Conservation (phyloP, 2,888 invertebrate species). For the Aspidiotus destructor region DNA sequence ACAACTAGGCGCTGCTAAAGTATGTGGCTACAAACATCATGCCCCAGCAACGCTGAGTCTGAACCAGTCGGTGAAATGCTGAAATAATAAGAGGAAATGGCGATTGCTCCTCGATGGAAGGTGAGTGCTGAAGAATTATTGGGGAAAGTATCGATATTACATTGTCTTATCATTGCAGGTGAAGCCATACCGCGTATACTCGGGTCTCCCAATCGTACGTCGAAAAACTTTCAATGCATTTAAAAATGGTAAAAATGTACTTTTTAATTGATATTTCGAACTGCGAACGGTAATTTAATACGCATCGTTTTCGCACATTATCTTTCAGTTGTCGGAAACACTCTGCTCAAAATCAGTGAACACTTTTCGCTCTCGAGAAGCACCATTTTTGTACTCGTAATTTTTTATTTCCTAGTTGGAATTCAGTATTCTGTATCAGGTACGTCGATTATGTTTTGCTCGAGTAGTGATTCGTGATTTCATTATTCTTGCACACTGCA, state of each 20-base stretch:
- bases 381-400: slow-evolving; percentile 29
- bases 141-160: not conserved
- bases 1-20: not conserved
- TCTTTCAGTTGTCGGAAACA: slow-evolving; percentile 28
- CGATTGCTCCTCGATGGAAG: slow-evolving; percentile 12
- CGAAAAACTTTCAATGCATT: slow-evolving; percentile 31
- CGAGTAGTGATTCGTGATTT: too few relatives aligned
- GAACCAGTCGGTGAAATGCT: slow-evolving; percentile 17
- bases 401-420: slow-evolving; percentile 31
- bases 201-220: slow-evolving; percentile 21
- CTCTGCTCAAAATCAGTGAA: slow-evolving; percentile 33
- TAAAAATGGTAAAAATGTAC: slow-evolving; percentile 26
- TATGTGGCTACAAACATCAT: slow-evolving; percentile 7
- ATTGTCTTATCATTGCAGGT: slow-evolving; percentile 5
- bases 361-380: slow-evolving; percentile 28
- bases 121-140: not conserved
- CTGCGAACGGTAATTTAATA: too few relatives aligned
- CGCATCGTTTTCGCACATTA: too few relatives aligned
- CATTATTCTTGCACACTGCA: too few relatives aligned
- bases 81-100: slow-evolving; percentile 19
- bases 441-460: slow-evolving; percentile 4
- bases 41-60: slow-evolving; percentile 12
- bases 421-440: slow-evolving; percentile 33
- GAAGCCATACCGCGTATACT: slow-evolving; percentile 18
- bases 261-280: not conserved